Evolutionary conservation across 2,888 invertebrate species (phyloP), one percentile per base, ranked within the genome.

Genomic region (Nebria brevicollis): DNA sequence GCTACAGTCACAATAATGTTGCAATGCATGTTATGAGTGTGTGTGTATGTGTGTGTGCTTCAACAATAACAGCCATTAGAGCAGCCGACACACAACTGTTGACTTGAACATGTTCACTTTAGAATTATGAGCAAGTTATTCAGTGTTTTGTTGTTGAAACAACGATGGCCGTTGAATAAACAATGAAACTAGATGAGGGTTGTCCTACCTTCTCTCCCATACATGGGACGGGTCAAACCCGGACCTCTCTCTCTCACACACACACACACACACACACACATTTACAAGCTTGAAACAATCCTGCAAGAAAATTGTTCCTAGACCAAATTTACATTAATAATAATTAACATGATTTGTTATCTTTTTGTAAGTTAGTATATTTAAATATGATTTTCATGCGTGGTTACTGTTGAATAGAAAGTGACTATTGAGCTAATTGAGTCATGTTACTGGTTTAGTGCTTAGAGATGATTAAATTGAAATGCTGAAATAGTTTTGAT

Each of bases 61-160:
- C 75, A 75, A 80, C 80, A 80, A 80, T 80, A 75, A 80, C 79
- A 80, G 54, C 80, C 80, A 80, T 80, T 80, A 80, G 80, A 70
- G 54, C 54, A 54, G 54, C 75, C 13, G 26, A 70, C 75, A 75
- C 80, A 74, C 75, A 80, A 80, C 80, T 75, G 80, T 75, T 75
- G 80, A 75, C 80, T 66, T 80, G 75, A 80, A 80, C 80, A 80
- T 80, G 80, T 80, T 80, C 75, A 80, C 75, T 80, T 80, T 66
- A 80, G 75, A 80, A 75, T 80, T 80, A 80, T 80, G 80, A 80
- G 80, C 75, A 80, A 80, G 80, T 80, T 80, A 75, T 80, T 80
- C 80, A 70, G 66, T 80, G 80, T 80, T 80, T 80, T 80, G 80
- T 80, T 80, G 80, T 75, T 80, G 68, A 66, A 73, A 79, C 79